These are phyloP conservation scores for Oreochromis mossambicus DNA, from an alignment of 2,797 vertebrate species.

Conservation along the genomic window DNA sequence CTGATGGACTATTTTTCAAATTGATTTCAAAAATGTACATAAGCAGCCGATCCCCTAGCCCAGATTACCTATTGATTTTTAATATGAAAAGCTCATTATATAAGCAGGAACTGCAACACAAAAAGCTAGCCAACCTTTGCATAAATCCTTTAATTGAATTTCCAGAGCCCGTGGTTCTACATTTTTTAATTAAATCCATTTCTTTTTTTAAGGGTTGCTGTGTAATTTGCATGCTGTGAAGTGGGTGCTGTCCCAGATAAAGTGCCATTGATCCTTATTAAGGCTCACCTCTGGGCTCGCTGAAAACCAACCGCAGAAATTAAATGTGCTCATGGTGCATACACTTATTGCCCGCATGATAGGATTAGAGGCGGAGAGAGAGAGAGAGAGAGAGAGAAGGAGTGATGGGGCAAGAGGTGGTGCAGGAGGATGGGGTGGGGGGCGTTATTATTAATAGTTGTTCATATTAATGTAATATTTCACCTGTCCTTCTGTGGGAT, in stretches of 20 bases:
- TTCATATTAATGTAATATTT: slow-evolving; percentile 82
- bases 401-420: slow-evolving; percentile 59
- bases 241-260: slow-evolving; percentile 98
- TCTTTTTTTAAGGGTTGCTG: slow-evolving; percentile 99
- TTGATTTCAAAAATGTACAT: slow-evolving; percentile 99
- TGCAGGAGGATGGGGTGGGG: slow-evolving; percentile 8
- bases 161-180: slow-evolving; percentile 99
- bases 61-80: slow-evolving; percentile 99
- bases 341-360: slow-evolving; percentile 95
- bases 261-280: slow-evolving; percentile 99
- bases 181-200: slow-evolving; percentile 99
- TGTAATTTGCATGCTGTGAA: slow-evolving; percentile 99
- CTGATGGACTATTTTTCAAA: slow-evolving; percentile 99
- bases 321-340: slow-evolving; percentile 98
- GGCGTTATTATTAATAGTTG: slow-evolving; percentile 79
- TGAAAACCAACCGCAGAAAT: slow-evolving; percentile 99
- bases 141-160: slow-evolving; percentile 99
- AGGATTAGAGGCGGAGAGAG: slow-evolving; percentile 84
- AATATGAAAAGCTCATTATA: slow-evolving; percentile 99
- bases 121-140: slow-evolving; percentile 99
- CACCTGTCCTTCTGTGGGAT: slow-evolving; percentile 71
- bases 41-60: slow-evolving; percentile 99
- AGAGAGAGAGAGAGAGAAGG: slow-evolving; percentile 53
- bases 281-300: slow-evolving; percentile 99
- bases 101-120: slow-evolving; percentile 99